Conservation (phyloP, 2,113 vertebrate genomes). For the Montifringilla adamsi region DNA sequence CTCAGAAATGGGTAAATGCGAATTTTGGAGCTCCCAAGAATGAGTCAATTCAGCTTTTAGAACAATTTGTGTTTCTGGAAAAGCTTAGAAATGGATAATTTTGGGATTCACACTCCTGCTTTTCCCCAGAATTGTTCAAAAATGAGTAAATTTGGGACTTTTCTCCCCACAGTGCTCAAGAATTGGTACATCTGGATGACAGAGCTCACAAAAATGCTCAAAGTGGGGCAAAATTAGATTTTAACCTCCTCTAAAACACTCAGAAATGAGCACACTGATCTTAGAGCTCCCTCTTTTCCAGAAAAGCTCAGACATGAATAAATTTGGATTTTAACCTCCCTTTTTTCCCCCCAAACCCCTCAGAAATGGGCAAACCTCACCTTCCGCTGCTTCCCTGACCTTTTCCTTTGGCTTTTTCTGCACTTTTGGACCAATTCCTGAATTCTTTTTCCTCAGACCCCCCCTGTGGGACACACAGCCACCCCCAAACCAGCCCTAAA, state of each 20-base stretch:
- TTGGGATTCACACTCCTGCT: neutral
- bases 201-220: neutral
- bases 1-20: neutral
- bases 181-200: neutral
- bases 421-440: neutral
- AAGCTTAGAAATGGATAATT: neutral
- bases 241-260: neutral
- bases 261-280: fast-evolving
- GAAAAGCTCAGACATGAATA: neutral
- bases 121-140: fast-evolving
- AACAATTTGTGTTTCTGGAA: neutral
- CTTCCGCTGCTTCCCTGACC: neutral
- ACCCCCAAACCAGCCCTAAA: neutral
- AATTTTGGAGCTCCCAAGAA: neutral
- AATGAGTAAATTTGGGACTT: neutral
- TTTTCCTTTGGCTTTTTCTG: neutral
- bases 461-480: neutral
- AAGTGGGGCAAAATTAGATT: neutral
- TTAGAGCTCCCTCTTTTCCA: neutral
- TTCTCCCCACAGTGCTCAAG: fast-evolving
- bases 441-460: neutral
- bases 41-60: neutral
- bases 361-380: neutral
- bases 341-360: fast-evolving
- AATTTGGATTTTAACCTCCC: fast-evolving